Conservation (phyloP, 2,113 vertebrate genomes). For the Pycnonotus jocosus region DNA sequence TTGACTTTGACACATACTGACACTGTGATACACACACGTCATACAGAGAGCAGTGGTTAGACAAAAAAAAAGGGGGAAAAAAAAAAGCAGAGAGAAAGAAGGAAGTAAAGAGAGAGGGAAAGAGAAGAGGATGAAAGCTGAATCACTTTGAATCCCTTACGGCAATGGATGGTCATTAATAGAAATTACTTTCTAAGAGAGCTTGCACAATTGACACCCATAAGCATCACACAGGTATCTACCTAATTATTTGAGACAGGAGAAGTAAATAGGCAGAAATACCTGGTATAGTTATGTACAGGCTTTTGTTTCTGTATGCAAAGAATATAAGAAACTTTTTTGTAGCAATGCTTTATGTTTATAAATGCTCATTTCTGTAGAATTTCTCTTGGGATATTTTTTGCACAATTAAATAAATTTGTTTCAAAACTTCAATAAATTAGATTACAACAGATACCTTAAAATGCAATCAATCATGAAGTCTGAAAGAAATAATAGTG, state of each 20-base stretch:
- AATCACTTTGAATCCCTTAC: neutral
- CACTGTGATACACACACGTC: neutral
- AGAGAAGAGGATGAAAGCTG: neutral
- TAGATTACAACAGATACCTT: neutral
- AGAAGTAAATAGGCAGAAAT: neutral
- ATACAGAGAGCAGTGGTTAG: neutral
- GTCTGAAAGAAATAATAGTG: neutral
- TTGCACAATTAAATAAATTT: neutral
- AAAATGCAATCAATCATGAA: neutral
- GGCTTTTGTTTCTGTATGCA: neutral
- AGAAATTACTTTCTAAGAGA: neutral
- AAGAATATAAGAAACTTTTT: neutral
- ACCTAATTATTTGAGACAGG: neutral
- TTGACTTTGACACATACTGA: constrained; percentile 37
- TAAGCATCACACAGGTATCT: neutral
- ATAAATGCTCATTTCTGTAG: neutral
- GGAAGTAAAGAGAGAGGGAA: neutral
- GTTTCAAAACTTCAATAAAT: neutral
- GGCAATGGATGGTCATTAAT: neutral
- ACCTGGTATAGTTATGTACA: neutral
- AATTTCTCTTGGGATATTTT: neutral
- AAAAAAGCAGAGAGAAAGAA: neutral
- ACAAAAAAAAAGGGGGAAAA: neutral
- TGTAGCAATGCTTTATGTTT: neutral
- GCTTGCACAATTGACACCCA: neutral